Conservation (phyloP, 1,140 invertebrate genomes). For the Bicyclus anynana region DNA sequence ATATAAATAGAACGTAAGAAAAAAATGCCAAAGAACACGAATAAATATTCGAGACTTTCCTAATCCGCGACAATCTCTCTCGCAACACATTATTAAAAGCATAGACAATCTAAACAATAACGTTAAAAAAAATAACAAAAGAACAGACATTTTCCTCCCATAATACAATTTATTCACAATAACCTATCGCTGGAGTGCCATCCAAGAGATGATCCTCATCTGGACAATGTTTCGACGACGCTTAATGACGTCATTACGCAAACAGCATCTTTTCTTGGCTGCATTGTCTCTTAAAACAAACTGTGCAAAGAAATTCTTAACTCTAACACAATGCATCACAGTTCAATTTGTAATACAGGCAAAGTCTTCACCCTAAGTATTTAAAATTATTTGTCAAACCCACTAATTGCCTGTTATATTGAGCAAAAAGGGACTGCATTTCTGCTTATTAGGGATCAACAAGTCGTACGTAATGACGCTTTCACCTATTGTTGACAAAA, state of each 20-base stretch:
- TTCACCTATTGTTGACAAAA: slow-evolving; percentile 16
- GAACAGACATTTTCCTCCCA: slow-evolving; percentile 9
- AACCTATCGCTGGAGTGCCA: slow-evolving; percentile 31
- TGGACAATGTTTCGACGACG: slow-evolving; percentile 40
- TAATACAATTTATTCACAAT: slow-evolving; percentile 20
- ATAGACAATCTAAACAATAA: background rate
- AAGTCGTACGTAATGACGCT: slow-evolving; percentile 29
- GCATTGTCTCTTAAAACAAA: slow-evolving; percentile 42
- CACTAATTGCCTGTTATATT: slow-evolving; percentile 56
- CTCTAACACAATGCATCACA: slow-evolving; percentile 7
- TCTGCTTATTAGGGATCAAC: slow-evolving; percentile 47
- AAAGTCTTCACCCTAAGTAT: slow-evolving; percentile 45
- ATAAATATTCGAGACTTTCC: too few species aligned
- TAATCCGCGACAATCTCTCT: background rate
- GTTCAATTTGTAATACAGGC: slow-evolving; percentile 39
- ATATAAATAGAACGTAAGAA: too few species aligned
- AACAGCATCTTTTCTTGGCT: slow-evolving; percentile 53
- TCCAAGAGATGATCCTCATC: slow-evolving; percentile 40
- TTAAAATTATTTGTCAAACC: slow-evolving; percentile 54
- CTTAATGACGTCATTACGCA: slow-evolving; percentile 61
- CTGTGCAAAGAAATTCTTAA: slow-evolving; percentile 9
- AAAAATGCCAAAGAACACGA: too few species aligned
- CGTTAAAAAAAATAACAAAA: background rate
- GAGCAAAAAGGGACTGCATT: slow-evolving; percentile 40
- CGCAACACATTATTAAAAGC: background rate